Evolutionary conservation across 2,888 invertebrate species (phyloP).

Genomic region (Clepsis dumicolana): DNA sequence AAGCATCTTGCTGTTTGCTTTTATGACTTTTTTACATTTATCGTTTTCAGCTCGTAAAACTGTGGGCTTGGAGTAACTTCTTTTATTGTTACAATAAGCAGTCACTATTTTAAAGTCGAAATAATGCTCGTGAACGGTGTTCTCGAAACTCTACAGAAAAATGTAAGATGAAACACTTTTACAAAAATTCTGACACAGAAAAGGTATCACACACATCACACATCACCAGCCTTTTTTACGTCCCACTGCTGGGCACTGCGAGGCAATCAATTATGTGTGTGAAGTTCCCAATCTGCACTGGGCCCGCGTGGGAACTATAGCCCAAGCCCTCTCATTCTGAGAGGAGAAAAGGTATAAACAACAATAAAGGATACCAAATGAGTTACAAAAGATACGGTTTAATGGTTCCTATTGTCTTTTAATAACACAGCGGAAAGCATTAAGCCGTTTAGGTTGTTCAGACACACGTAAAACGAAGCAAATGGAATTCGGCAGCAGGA

Average conservation of each 20-base stretch:
- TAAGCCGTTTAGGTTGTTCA: constrained; percentile 31
- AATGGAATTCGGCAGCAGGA: constrained; percentile 42
- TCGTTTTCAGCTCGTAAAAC: constrained; percentile 1
- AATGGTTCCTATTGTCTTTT: background rate
- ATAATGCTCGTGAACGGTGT: background rate
- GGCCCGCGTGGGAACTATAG: too few relatives aligned
- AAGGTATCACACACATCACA: too few relatives aligned
- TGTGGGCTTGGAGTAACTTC: background rate
- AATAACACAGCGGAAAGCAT: constrained; percentile 7
- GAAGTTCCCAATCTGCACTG: too few relatives aligned
- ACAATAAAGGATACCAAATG: background rate
- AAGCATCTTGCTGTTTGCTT: constrained; percentile 62
- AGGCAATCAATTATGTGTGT: too few relatives aligned
- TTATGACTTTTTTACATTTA: constrained; percentile 49
- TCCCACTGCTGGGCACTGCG: too few relatives aligned
- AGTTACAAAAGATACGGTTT: background rate
- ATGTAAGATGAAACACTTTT: background rate
- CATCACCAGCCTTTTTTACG: too few relatives aligned
- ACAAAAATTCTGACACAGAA: background rate
- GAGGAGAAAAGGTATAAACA: background rate
- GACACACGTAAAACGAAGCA: constrained; percentile 45
- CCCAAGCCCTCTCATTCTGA: too few relatives aligned
- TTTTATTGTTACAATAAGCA: background rate
- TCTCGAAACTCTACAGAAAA: background rate
- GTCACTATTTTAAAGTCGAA: background rate